A percentile compares a stretch with the other conserved stretches of the same genome.
Evolutionary conservation across 1,140 invertebrate species (phyloP).

Genomic region (Galendromus occidentalis): DNA sequence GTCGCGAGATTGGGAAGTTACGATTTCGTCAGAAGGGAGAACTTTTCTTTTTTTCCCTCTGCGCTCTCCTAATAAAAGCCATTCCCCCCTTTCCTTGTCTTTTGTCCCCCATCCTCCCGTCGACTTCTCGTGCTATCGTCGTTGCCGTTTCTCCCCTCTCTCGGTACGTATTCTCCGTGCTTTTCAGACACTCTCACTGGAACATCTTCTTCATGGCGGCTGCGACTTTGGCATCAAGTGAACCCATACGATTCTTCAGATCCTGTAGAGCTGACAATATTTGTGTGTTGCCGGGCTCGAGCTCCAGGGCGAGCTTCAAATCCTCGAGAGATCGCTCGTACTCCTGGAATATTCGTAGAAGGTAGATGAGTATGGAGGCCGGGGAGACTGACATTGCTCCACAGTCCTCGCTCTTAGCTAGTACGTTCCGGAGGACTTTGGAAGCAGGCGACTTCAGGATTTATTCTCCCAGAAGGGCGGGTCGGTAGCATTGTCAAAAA

Average conservation of each 20-base stretch:
- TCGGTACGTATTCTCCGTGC: too few species aligned
- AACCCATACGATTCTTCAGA: constrained; percentile 14
- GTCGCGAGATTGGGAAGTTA: too few species aligned
- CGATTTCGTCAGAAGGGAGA: too few species aligned
- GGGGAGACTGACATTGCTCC: not conserved
- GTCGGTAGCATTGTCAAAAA: not conserved
- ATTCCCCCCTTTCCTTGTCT: too few species aligned
- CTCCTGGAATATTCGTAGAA: constrained; percentile 20
- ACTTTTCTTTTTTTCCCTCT: too few species aligned
- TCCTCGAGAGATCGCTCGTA: constrained; percentile 41
- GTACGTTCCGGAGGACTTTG: not conserved
- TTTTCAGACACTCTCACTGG: not conserved
- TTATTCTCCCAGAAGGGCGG: not conserved
- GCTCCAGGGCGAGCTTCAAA: constrained; percentile 25
- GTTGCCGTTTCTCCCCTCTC: too few species aligned
- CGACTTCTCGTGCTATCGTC: too few species aligned
- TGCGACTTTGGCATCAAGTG: constrained; percentile 18
- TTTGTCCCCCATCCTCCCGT: too few species aligned
- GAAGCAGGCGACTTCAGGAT: not conserved
- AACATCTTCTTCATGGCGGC: constrained; percentile 19
- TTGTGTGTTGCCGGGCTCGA: constrained; percentile 40
- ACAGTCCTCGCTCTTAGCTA: not conserved
- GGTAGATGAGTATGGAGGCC: not conserved
- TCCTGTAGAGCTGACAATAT: constrained; percentile 13
- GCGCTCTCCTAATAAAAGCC: too few species aligned